phyloP scores from a whole-genome alignment of 2,888 invertebrate species.

The Drosophila limbata region DNA sequence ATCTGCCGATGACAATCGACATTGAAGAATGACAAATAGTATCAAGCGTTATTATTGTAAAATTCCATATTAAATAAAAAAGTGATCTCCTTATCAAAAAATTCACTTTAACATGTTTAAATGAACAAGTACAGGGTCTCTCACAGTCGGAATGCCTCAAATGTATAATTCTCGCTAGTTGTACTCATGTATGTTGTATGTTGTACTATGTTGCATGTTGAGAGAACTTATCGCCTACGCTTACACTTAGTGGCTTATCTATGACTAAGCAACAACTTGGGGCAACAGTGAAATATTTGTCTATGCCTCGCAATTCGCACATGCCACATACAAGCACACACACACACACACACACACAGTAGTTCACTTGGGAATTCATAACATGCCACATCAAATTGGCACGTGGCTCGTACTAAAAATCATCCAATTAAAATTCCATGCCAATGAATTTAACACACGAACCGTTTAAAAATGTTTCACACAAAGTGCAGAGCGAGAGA shows the following conservation, averaged over 20 bases:
- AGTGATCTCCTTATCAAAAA: too few relatives aligned
- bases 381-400: slow-evolving; percentile 56
- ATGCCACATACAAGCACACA: not conserved
- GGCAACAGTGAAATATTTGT: slow-evolving; percentile 63
- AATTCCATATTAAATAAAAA: too few relatives aligned
- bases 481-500: slow-evolving; percentile 12
- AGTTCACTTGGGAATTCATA: slow-evolving; percentile 57
- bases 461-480: slow-evolving; percentile 50
- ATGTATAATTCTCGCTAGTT: not conserved
- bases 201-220: slow-evolving; percentile 21
- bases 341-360: slow-evolving; percentile 4
- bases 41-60: too few relatives aligned
- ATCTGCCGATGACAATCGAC: too few relatives aligned
- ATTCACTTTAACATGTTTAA: too few relatives aligned
- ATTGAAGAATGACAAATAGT: too few relatives aligned
- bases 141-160: not conserved
- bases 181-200: slow-evolving; percentile 5
- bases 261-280: slow-evolving; percentile 57
- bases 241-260: slow-evolving; percentile 67
- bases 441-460: slow-evolving; percentile 75
- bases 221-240: slow-evolving; percentile 58
- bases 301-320: slow-evolving; percentile 49
- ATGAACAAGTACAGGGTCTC: not conserved
- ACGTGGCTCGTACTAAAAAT: slow-evolving; percentile 71
- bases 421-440: slow-evolving; percentile 78